Percentiles rank a stretch among this genome's conserved stretches.
These are phyloP conservation scores for Sebastiscus tertius DNA, from an alignment of 2,797 vertebrate species.

Conservation along the genomic window DNA sequence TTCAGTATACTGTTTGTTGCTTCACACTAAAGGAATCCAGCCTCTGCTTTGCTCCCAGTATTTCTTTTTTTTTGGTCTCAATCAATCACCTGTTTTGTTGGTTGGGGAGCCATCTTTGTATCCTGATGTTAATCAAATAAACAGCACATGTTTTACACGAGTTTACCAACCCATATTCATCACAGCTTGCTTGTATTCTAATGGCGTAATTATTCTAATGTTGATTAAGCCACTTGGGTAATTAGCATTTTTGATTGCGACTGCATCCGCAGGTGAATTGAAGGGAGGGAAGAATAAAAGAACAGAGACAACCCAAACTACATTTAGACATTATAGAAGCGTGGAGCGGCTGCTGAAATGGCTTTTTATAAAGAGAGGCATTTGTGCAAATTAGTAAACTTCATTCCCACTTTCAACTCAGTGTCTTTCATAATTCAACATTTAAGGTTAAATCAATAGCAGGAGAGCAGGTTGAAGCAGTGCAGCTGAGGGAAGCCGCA, in stretches of 20 bases:
- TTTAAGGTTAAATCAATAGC: neutral
- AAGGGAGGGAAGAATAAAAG: constrained; percentile 35
- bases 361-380: neutral
- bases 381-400: neutral
- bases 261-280: constrained; percentile 70
- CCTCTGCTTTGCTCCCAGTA: neutral
- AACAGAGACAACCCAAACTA: constrained; percentile 22
- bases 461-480: neutral
- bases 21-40: constrained; percentile 4
- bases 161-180: constrained; percentile 71
- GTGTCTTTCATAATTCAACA: neutral
- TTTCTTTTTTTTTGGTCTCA: constrained; percentile 16
- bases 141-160: constrained; percentile 75
- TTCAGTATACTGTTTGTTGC: neutral
- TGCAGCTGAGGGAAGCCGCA: constrained; percentile 13
- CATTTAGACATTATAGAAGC: constrained; percentile 8
- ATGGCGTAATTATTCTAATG: constrained; percentile 79
- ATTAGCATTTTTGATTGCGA: constrained; percentile 81
- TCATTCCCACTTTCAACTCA: neutral
- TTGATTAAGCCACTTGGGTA: constrained; percentile 78
- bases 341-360: neutral
- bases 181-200: constrained; percentile 70
- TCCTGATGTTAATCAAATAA: constrained; percentile 74
- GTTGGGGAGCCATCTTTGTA: constrained; percentile 58
- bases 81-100: constrained; percentile 66